Evolutionary conservation across 2,113 vertebrate species (phyloP).

Genomic region (Onychostruthus taczanowskii): DNA sequence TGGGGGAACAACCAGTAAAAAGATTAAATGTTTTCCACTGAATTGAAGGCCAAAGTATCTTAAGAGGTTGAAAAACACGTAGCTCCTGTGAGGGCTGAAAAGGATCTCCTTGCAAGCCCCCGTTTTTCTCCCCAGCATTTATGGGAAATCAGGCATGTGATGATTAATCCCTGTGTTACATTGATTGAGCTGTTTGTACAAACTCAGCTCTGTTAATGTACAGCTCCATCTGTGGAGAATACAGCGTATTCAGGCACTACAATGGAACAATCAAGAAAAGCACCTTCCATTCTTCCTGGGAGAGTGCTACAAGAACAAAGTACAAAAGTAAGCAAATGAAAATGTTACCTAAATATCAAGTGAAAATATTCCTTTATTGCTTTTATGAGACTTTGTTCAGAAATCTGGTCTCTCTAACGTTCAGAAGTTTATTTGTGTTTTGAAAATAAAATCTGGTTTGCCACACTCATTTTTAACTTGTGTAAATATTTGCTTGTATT

Average conservation of each 20-base stretch:
- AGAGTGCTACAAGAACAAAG: neutral
- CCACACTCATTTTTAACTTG: conserved; percentile 16
- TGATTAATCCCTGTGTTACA: conserved; percentile 34
- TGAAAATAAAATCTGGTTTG: conserved; percentile 15
- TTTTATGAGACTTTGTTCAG: neutral
- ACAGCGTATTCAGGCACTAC: conserved; percentile 3
- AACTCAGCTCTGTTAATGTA: conserved; percentile 48
- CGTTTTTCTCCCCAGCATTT: neutral
- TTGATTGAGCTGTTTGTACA: conserved; percentile 48
- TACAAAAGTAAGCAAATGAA: conserved; percentile 15
- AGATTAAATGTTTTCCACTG: neutral
- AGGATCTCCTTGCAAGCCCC: neutral
- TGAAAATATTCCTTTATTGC: neutral
- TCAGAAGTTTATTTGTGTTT: neutral
- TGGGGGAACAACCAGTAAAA: neutral
- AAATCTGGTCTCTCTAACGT: neutral
- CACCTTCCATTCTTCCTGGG: neutral
- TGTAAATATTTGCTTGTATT: conserved; percentile 52
- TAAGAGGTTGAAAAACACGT: neutral
- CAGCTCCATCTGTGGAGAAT: conserved; percentile 41
- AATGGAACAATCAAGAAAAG: conserved; percentile 45
- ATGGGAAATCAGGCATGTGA: conserved; percentile 8
- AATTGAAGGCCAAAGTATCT: neutral
- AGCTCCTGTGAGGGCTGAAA: neutral
- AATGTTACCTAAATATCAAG: conserved; percentile 23